Conservation (phyloP, 35 echinoderm and acorn worm genomes). For the Chiridota heheva region DNA sequence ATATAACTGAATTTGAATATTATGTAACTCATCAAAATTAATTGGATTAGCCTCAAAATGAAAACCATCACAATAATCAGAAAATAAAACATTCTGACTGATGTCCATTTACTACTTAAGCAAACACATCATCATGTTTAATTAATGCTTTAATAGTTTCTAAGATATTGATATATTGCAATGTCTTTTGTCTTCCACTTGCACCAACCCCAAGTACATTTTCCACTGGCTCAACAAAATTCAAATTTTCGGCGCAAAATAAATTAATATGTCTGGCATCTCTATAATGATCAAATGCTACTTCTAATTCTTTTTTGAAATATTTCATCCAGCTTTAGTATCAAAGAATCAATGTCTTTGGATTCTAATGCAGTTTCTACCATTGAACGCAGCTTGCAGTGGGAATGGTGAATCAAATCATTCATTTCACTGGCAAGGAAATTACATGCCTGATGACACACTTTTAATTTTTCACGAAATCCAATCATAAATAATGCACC, state of each 20-base stretch:
- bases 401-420: neutral
- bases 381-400: neutral
- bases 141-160: neutral
- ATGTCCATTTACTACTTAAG: slow-evolving; percentile 21
- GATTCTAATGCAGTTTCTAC: neutral
- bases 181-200: too few species aligned
- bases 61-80: slow-evolving; percentile 20
- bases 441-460: neutral
- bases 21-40: neutral
- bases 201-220: too few species aligned
- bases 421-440: neutral
- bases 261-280: slow-evolving; percentile 5
- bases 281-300: too few species aligned
- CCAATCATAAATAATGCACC: neutral
- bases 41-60: neutral
- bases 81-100: neutral
- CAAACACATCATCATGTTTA: slow-evolving; percentile 7
- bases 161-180: neutral
- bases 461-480: neutral
- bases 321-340: neutral
- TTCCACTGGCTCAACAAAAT: too few species aligned
- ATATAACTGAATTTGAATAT: slow-evolving; percentile 47
- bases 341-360: neutral
- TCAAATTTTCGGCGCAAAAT: neutral
- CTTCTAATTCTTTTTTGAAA: neutral